Evolutionary conservation across 2,113 vertebrate genomes (phyloP), one percentile per base, ranked within the genome.

Genomic region (Xenopus borealis): DNA sequence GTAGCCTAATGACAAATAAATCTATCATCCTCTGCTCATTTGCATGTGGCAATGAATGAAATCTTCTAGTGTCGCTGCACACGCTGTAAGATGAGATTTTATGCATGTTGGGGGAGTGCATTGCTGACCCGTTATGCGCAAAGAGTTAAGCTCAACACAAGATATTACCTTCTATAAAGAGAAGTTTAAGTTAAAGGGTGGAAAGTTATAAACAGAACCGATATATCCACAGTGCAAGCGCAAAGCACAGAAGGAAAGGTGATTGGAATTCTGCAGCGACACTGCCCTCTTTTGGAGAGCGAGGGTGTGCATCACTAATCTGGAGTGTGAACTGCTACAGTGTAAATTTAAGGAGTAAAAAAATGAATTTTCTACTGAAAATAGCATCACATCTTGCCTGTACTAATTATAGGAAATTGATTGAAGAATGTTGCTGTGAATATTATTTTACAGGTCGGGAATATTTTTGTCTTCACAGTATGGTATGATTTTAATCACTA

Each of bases 251-350:
- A 76, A 17, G 59, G 30, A 9, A 62, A 40, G 47, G 47, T 12
- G 77, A 76, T 80, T 40, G 78, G 80, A 85, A 89, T 94, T 94
- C 88, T 83, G 91, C 91, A 85, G 89, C 95, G 96, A 96, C 93
- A 98, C 90, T 95, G 95, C 95, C 95, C 95, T 93, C 95, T 98
- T 93, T 94, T 92, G 95, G 95, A 83, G 81, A 87, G 80, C 82
- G 70, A 59, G 88, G 57, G 88, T 81, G 93, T 81, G 71, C 80
- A 83, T 55, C 14, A 3, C 14, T 50, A 4, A 55, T 55, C 17
- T 55, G 53, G 7, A 55, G 17, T n/a, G 16, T 55, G 16, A n/a
- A 55, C 33, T 7, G 33, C 33, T 6, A 40, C 33, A 40, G 33
- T 40, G 33, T 6, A 40, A 40, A 40, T 40, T 9, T 40, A 40